phyloP scores from a whole-genome alignment of 2,888 invertebrate species.

The Schrankia costaestrigalis region DNA sequence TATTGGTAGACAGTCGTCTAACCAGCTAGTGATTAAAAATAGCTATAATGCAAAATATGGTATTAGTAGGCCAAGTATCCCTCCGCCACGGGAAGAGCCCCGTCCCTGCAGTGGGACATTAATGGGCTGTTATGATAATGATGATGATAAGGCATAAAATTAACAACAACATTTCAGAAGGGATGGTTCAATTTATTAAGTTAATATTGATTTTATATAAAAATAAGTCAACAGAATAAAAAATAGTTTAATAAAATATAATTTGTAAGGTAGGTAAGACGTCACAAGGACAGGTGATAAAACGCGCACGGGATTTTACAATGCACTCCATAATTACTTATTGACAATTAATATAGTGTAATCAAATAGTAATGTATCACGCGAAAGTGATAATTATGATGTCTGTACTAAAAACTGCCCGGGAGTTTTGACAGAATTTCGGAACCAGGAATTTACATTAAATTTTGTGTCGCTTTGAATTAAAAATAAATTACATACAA shows the following conservation, averaged over 20 bases:
- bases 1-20: too few species aligned
- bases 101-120: too few species aligned
- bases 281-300: conserved; percentile 2
- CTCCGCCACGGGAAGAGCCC: too few species aligned
- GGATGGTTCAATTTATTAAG: conserved; percentile 25
- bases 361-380: not conserved
- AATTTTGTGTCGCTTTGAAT: not conserved
- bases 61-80: too few species aligned
- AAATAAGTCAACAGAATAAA: conserved; percentile 19
- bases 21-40: too few species aligned
- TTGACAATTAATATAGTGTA: not conserved
- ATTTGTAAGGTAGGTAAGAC: conserved; percentile 8
- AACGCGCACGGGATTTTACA: conserved; percentile 1
- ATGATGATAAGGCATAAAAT: too few species aligned
- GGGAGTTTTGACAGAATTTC: too few species aligned
- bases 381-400: not conserved
- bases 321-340: not conserved
- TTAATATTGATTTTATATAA: conserved; percentile 29
- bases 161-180: conserved; percentile 4
- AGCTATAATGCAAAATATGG: too few species aligned
- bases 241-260: conserved; percentile 9
- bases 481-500: too few species aligned
- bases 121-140: too few species aligned
- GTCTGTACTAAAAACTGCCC: too few species aligned
- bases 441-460: too few species aligned